Evolutionary conservation across 1,140 invertebrate species (phyloP), one percentile per base, ranked within the genome.

Genomic region (Ptiloglossa arizonensis): DNA sequence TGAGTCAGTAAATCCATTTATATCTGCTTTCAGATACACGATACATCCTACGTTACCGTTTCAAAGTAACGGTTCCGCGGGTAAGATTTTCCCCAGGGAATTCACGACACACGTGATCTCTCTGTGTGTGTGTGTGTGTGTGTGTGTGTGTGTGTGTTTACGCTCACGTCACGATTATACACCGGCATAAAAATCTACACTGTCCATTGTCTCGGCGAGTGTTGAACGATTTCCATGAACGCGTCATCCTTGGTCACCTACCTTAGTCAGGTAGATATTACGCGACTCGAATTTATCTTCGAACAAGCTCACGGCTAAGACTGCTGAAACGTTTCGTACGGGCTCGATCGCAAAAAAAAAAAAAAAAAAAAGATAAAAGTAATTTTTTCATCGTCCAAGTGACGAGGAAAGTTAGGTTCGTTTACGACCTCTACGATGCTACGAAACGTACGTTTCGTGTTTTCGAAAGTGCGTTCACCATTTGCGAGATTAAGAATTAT

Each of bases 1-100:
- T 77, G 68, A 77, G 56, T 71, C 75, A 70, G 68, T 77, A 71
- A 71, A 77, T 77, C 68, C 75, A 77, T 77, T 77, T 77, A 70
- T 77, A 77, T 70, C 75, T 62, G 57, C 75, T 63, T 77, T 77
- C 56, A 27, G 68, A 77, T 70, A 77, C 67, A 62, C 74, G 74
- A 77, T 77, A 77, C 68, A 70, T 63, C 67, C 75, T 44, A 70
- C 57, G 75, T 77, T 77, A 77, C 75, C 75, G 75, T 77, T 77
- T 70, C 56, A 77, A 71, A 71, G 67, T 77, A 77, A 77, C 75
- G 75, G 75, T 77, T 57, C 35, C 57, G 67, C 52, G 67, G 68
- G 57, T 35, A 71, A 77, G 75, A 71, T 77, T 71, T 77, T 71
- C 67, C 46, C 46, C 38, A 5, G 57, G 46, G 44, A 54, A 70